Base-by-base conservation (phyloP, 2,888 invertebrate species). In the Drosophila longiperda region DNA sequence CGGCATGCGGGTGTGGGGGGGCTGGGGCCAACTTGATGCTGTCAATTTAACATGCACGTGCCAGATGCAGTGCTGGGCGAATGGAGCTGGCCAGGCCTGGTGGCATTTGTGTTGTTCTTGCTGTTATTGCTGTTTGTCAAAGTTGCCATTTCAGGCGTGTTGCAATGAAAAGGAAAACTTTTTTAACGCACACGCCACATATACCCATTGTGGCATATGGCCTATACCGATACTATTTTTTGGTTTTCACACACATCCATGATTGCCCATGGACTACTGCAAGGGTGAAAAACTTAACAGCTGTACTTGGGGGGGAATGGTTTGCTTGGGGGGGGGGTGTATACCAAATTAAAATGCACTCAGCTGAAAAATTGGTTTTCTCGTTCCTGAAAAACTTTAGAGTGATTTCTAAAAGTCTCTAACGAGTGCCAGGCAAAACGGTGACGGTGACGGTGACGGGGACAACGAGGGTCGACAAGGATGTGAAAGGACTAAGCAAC, bases 331-430 rank as follows among this genome's bases (percentile, higher is more conserved):
- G 17, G 29, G 29, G 68, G 82, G 73, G 74, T 73, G 88, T 85
- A 79, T 88, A 91, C 90, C 88, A 91, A 92, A 93, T 92, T 92
- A 93, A 93, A 92, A 92, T 91, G 89, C 92, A 90, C 91, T 92
- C 91, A 93, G 87, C 90, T 93, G 92, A 92, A 92, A 92, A 93
- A 93, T 93, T 93, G 91, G 90, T 92, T 93, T 85, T 91, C 87
- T 86, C 83, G 83, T 83, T 84, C 77, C 87, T 82, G 79, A 79
- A 77, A 89, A 83, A 89, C 83, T 88, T 89, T 84, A 15, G 81
- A 84, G 83, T 84, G 81, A 87, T 85, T 80, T 83, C 77, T 83
- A 90, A 87, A 88, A 87, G 87, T 87, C 70, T 85, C 78, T 78
- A 75, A 84, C 78, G 77, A 87, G 70, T 80, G 65, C 65, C 69